Evolutionary conservation across 2,888 invertebrate species (phyloP).

Genomic region (Hemistola chrysoprasaria): DNA sequence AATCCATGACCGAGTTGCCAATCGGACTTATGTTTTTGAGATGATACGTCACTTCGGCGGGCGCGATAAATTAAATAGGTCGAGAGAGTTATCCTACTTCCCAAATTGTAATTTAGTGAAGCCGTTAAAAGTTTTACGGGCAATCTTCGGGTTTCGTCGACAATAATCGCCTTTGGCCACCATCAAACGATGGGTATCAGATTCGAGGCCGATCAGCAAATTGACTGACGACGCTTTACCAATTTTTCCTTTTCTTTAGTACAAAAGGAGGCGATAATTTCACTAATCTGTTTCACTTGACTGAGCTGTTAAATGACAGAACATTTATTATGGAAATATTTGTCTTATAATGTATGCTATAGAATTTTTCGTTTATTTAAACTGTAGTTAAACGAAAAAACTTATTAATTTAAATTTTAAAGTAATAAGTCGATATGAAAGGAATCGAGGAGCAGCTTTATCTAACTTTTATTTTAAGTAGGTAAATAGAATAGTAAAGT

Average conservation of each 20-base stretch:
- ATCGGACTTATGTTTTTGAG: conserved; percentile 41
- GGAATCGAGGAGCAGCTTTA: too few relatives aligned
- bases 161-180: conserved; percentile 60
- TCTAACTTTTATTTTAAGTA: too few relatives aligned
- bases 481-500: too few relatives aligned
- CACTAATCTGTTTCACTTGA: conserved; percentile 28
- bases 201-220: conserved; percentile 47
- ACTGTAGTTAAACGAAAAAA: too few relatives aligned
- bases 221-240: conserved; percentile 45
- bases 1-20: conserved; percentile 29
- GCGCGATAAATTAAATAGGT: conserved; percentile 58
- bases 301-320: conserved; percentile 17
- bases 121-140: conserved; percentile 68
- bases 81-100: conserved; percentile 54
- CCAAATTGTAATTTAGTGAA: conserved; percentile 62
- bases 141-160: conserved; percentile 57
- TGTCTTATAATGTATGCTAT: too few relatives aligned
- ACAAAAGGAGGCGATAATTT: conserved; percentile 29
- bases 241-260: conserved; percentile 40
- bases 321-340: conserved; percentile 8
- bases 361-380: too few relatives aligned
- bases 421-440: too few relatives aligned
- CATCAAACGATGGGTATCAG: conserved; percentile 46
- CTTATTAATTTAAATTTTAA: too few relatives aligned
- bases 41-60: conserved; percentile 34